These are phyloP conservation scores for Diacarnus erythraeanus DNA, from an alignment of 37 sponge, comb jelly and placozoan genomes.

Conservation along the genomic window DNA sequence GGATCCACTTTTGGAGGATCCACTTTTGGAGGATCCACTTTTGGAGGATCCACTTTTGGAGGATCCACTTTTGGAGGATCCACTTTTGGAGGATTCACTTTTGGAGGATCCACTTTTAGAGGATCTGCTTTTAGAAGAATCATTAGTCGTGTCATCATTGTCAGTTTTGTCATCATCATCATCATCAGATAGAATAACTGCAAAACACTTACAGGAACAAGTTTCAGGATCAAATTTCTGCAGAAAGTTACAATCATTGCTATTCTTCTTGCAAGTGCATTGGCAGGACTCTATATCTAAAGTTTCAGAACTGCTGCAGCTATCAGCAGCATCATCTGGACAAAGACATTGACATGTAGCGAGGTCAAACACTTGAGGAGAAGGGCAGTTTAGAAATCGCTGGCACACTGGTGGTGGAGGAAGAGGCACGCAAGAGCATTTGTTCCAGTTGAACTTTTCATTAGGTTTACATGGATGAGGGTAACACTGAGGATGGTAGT, in stretches of 20 bases:
- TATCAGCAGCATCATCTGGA: neutral
- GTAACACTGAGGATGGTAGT: too few species aligned
- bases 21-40: neutral
- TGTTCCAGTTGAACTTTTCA: too few species aligned
- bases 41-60: neutral
- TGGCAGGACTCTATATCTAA: neutral
- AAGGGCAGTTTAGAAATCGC: too few species aligned
- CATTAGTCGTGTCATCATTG: neutral
- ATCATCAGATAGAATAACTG: neutral
- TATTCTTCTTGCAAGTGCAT: constrained; percentile 1
- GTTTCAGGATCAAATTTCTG: constrained; percentile 19
- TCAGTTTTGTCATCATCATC: neutral
- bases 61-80: neutral
- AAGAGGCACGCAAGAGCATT: too few species aligned
- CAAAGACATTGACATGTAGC: constrained; percentile 31
- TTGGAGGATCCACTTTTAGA: neutral
- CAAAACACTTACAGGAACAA: constrained; percentile 37
- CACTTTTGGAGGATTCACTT: neutral
- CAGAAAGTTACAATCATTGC: neutral
- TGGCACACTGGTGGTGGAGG: too few species aligned
- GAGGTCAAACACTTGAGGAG: neutral
- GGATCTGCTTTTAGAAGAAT: neutral
- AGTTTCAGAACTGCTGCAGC: neutral
- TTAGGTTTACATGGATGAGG: too few species aligned
- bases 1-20: neutral